Evolutionary conservation across 2,113 vertebrate species (phyloP).

Genomic region (Cephalopholis sonnerati): DNA sequence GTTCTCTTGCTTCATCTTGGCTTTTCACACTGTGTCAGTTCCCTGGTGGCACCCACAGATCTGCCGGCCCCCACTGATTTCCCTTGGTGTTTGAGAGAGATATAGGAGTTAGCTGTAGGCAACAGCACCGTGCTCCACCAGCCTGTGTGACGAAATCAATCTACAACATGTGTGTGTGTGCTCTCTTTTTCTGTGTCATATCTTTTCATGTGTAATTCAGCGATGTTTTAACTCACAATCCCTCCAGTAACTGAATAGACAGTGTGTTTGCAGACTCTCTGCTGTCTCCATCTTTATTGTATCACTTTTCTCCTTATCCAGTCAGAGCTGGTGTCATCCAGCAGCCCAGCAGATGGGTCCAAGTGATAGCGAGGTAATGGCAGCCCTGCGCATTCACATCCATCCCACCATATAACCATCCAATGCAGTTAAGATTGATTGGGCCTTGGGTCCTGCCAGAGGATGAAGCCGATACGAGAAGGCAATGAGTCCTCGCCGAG

Average conservation of each 20-base stretch:
- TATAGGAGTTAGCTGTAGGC: constrained; percentile 49
- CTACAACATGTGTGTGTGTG: constrained; percentile 35
- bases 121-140: constrained; percentile 30
- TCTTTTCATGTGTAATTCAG: constrained; percentile 21
- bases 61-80: constrained; percentile 65
- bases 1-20: constrained; percentile 56
- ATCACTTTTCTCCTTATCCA: constrained; percentile 1
- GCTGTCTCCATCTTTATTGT: not conserved
- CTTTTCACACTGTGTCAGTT: constrained; percentile 53
- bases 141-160: constrained; percentile 61
- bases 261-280: constrained; percentile 2
- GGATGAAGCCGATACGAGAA: constrained; percentile 67
- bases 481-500: constrained; percentile 58
- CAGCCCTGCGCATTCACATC: constrained; percentile 45
- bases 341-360: constrained; percentile 52
- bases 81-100: constrained; percentile 63
- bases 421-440: constrained; percentile 76
- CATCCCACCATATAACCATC: constrained; percentile 49
- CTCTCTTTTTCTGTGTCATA: constrained; percentile 1
- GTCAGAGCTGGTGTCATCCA: constrained; percentile 49
- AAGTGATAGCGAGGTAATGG: constrained; percentile 66
- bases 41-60: constrained; percentile 60
- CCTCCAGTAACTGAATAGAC: not conserved
- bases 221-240: constrained; percentile 16
- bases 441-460: constrained; percentile 51